Percentiles rank a stretch among this genome's conserved stretches.
Conservation (phyloP, 2,113 vertebrate species). For the Gymnocephalus cernua region DNA sequence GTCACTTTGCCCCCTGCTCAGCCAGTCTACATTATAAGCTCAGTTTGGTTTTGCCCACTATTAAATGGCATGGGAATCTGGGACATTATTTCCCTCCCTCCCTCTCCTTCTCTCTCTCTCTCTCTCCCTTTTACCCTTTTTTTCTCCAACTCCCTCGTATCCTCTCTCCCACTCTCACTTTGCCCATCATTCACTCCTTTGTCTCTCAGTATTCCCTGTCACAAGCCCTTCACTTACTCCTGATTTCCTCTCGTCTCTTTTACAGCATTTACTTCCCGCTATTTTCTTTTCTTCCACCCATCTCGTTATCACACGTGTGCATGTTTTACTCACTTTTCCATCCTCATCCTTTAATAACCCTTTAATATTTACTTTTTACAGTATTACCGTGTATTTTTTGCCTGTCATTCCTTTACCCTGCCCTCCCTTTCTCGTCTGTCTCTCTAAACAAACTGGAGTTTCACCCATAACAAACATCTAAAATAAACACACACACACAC, state of each 20-base stretch:
- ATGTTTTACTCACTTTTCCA: background rate
- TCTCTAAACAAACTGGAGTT: slow-evolving; percentile 57
- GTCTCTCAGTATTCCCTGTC: slow-evolving; percentile 68
- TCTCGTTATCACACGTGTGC: background rate
- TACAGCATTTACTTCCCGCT: slow-evolving; percentile 21
- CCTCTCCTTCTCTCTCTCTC: slow-evolving; percentile 28
- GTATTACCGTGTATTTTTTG: too few relatives aligned
- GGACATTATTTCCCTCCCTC: slow-evolving; percentile 57
- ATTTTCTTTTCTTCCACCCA: background rate
- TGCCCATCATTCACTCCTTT: slow-evolving; percentile 70
- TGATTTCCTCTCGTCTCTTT: slow-evolving; percentile 45
- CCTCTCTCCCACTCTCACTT: slow-evolving; percentile 56
- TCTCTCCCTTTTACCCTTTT: slow-evolving; percentile 49
- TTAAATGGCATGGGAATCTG: slow-evolving; percentile 78
- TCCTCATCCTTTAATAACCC: background rate
- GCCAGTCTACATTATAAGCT: slow-evolving; percentile 66
- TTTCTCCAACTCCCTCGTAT: slow-evolving; percentile 48
- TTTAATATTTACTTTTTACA: background rate
- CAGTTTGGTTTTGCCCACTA: slow-evolving; percentile 76
- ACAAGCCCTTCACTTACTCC: slow-evolving; percentile 46
- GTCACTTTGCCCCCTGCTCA: slow-evolving; percentile 70
- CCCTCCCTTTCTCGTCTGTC: slow-evolving; percentile 2
- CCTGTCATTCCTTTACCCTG: slow-evolving; percentile 2
- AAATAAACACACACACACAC: slow-evolving; percentile 39
- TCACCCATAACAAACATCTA: slow-evolving; percentile 55